Conservation (phyloP, 2,888 invertebrate species). For the Daptonema setosum region DNA sequence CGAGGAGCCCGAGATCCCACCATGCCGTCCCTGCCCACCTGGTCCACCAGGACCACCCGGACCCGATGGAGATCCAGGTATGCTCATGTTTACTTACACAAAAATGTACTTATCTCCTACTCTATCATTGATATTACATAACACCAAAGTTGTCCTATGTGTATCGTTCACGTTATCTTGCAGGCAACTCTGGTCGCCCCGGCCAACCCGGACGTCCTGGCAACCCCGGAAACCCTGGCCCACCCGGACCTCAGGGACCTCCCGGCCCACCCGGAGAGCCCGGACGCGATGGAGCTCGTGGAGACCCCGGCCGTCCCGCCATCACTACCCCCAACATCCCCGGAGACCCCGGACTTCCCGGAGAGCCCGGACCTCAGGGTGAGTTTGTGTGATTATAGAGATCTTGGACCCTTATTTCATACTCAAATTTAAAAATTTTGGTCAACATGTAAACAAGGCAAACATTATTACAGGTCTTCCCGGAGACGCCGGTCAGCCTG, state of each 20-base stretch:
- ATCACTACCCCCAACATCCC: neutral
- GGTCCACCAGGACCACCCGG: conserved; percentile 2
- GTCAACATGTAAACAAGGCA: too few species aligned
- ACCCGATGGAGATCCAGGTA: neutral
- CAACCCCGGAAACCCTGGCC: conserved; percentile 1
- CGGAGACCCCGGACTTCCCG: neutral
- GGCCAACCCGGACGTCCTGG: conserved; percentile 1
- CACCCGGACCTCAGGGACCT: conserved; percentile 2
- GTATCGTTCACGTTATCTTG: neutral
- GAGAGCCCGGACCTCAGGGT: neutral
- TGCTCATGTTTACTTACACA: neutral
- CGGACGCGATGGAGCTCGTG: conserved; percentile 1
- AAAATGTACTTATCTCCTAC: neutral
- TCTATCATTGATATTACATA: neutral
- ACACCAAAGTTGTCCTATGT: neutral
- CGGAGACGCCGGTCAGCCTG: neutral
- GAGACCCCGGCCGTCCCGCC: conserved; percentile 2
- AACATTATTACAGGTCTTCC: neutral
- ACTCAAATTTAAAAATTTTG: neutral
- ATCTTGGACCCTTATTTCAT: neutral
- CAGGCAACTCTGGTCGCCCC: conserved; percentile 1
- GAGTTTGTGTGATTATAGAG: neutral
- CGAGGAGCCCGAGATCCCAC: neutral
- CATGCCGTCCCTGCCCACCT: conserved; percentile 1
- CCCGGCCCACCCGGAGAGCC: neutral